Evolutionary conservation across 30 jellyfish, hydroid and myxozoan species (phyloP), one percentile per base, ranked within the genome.

Genomic region (Mastigias papua): DNA sequence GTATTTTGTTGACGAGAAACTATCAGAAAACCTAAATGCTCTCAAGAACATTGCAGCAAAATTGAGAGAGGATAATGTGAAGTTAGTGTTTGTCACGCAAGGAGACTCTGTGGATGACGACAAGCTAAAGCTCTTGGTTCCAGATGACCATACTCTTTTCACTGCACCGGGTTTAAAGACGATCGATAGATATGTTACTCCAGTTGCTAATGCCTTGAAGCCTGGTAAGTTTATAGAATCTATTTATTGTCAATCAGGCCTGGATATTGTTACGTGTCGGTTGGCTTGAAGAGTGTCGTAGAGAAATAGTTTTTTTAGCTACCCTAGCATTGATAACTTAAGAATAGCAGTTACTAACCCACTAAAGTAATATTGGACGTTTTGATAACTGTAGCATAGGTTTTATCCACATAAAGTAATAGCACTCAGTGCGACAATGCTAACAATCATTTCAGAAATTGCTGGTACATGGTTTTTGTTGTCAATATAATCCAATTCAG

Each of bases 201-300:
- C 99, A 3, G 84, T 94, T 20, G 46, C 90, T 0, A 72, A 35
- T 26, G 95, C 95, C 25, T 50, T 90, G 11, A 32, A 54, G 25
- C 99, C 97, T 23, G 97, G 99, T 90, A 48, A 17, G 27, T 25
- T 54, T 16, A 15, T n/a, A n/a, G n/a, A n/a, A n/a, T n/a, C n/a
- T n/a, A n/a, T n/a, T n/a, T n/a, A n/a, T n/a, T n/a, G n/a, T n/a
- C n/a, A n/a, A n/a, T n/a, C n/a, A n/a, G n/a, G n/a, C 54, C 54
- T 42, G 13, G n/a, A 8, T 42, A 4, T 48, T 49, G 0, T 7
- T 35, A 16, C 19, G 13, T 16, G 1, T 26, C 5, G 35, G 25
- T 26, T 26, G 42, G 25, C 5, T 25, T 16, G 22, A 15, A 65
- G n/a, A n/a, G n/a, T n/a, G n/a, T n/a, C n/a, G n/a, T n/a, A n/a